Evolutionary conservation across 2,888 invertebrate genomes (phyloP).

Genomic region (Limnephilus auricula): DNA sequence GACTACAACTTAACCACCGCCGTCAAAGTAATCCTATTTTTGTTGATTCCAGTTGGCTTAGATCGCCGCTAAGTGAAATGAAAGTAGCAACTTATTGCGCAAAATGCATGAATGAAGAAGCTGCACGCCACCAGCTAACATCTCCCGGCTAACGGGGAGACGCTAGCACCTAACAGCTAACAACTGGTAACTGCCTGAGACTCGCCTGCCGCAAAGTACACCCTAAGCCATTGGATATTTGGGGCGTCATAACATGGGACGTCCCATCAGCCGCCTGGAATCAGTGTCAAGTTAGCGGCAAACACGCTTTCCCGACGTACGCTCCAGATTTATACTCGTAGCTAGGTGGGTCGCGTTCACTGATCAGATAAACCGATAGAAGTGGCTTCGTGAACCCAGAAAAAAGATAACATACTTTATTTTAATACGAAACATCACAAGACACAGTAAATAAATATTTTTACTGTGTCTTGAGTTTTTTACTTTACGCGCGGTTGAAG

Average conservation of each 20-base stretch:
- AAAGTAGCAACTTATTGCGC: background rate
- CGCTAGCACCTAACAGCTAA: background rate
- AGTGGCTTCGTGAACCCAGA: too few relatives aligned
- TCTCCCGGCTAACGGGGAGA: background rate
- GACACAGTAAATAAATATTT: too few relatives aligned
- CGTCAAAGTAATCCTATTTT: background rate
- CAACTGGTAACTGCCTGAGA: background rate
- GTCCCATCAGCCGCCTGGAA: conserved; percentile 23
- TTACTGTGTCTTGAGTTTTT: too few relatives aligned
- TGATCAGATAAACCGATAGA: too few relatives aligned
- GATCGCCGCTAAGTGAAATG: background rate
- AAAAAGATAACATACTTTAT: too few relatives aligned
- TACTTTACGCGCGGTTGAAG: too few relatives aligned
- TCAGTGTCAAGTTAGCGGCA: conserved; percentile 35
- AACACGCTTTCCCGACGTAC: background rate
- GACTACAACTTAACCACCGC: background rate
- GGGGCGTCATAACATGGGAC: conserved; percentile 4
- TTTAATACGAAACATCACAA: too few relatives aligned
- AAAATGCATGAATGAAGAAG: background rate
- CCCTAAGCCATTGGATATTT: background rate
- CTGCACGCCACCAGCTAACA: background rate
- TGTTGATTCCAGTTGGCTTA: background rate
- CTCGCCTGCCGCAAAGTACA: background rate
- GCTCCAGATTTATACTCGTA: background rate
- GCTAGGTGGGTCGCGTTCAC: too few relatives aligned